Evolutionary conservation across 2,888 invertebrate genomes (phyloP).

Genomic region (Miltochrista miniata): DNA sequence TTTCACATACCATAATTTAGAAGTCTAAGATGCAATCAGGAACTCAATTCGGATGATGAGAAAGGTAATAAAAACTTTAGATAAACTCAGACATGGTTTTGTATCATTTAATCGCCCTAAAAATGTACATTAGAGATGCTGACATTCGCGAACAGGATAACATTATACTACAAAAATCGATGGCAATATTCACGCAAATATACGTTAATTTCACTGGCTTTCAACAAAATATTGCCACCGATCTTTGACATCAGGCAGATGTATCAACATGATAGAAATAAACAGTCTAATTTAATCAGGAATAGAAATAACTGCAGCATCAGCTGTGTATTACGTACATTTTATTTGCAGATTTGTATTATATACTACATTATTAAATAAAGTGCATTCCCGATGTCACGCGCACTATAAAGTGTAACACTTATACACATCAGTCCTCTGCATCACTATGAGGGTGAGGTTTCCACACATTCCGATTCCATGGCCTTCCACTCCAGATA

Average conservation of each 20-base stretch:
- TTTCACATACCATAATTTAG: too few species aligned
- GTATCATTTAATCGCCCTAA: conserved; percentile 82
- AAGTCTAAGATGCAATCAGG: too few species aligned
- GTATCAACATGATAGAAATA: conserved; percentile 63
- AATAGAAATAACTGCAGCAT: conserved; percentile 76
- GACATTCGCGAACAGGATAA: conserved; percentile 73
- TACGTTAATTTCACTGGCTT: conserved; percentile 69
- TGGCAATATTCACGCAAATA: conserved; percentile 74
- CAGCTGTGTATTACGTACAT: conserved; percentile 72
- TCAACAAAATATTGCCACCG: conserved; percentile 62
- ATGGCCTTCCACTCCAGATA: conserved; percentile 81
- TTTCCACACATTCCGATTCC: conserved; percentile 81
- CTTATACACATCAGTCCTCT: conserved; percentile 76
- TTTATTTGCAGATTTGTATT: conserved; percentile 76
- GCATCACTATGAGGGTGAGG: conserved; percentile 81
- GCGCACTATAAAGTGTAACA: conserved; percentile 71
- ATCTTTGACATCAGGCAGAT: conserved; percentile 53
- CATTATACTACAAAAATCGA: conserved; percentile 61
- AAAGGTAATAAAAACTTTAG: conserved; percentile 8
- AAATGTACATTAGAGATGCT: conserved; percentile 80
- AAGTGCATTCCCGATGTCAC: conserved; percentile 80
- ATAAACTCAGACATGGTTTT: conserved; percentile 59
- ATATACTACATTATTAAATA: conserved; percentile 83
- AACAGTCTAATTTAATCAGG: conserved; percentile 78
- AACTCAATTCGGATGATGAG: too few species aligned